Base-by-base conservation (phyloP, 1,140 invertebrate genomes). In the Alviniconcha marisindica region DNA sequence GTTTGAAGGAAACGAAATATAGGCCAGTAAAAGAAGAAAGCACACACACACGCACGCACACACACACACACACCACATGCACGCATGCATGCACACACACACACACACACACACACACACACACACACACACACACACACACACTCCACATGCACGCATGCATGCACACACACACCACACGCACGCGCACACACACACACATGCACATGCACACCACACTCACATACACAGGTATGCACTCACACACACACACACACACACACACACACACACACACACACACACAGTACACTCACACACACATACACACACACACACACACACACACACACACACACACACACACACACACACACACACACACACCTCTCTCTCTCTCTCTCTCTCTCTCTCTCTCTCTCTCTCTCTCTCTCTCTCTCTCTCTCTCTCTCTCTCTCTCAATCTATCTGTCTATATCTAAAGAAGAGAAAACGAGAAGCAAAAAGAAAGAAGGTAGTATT, bases 371-470 rank as follows among this genome's bases (percentile, higher is more conserved):
- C 21, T 7, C 48, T 12, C 21, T 7, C 21, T 31, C 63, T 33
- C 63, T 7, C 63, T 2, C 1, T 33, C 28, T 7, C n/a, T 33
- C 63, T 12, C 63, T 33, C 63, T 33, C 63, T 0, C 24, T 21
- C 56, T 21, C 4, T 2, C 56, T 21, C 15, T 7, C 14, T 60
- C 56, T 60, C 28, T 66, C 0, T 66, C 12, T 66, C 28, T 66
- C 63, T 66, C 63, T 66, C 63, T 66, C 63, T 66, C 63, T 66
- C 63, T 66, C 60, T 66, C 60, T 66, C 60, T 33, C 60, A 33
- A n/a, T 66, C 60, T 66, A 5, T 12, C 60, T 66, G 3, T 31
- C 15, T 33, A 5, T 31, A n/a, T 31, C 24, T 66, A 5, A 60
- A n/a, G 14, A 7, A 7, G 7, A 7, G 60, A 31, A 33, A 31